Evolutionary conservation across 2,113 vertebrate species (phyloP).

Genomic region (Crotalus helleri): DNA sequence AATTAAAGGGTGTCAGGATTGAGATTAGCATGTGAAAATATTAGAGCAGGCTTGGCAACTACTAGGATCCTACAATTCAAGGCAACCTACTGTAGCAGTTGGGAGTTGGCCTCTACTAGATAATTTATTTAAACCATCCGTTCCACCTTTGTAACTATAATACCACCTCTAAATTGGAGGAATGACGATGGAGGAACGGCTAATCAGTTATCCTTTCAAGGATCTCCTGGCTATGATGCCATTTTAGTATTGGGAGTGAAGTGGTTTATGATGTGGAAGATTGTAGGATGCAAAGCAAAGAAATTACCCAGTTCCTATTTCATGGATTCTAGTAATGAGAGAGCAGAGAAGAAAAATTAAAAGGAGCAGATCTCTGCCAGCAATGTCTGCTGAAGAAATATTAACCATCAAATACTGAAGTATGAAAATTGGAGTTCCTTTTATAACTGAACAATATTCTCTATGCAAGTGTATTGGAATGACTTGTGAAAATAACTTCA

Average conservation of each 20-base stretch:
- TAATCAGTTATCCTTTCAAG: neutral
- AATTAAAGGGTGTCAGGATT: neutral
- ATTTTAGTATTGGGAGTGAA: neutral
- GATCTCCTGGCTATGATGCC: neutral
- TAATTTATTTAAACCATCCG: slow-evolving; percentile 7
- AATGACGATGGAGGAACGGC: neutral
- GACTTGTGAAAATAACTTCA: neutral
- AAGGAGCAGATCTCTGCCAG: neutral
- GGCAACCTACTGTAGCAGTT: neutral
- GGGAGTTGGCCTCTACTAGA: neutral
- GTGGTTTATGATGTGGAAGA: neutral
- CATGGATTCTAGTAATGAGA: neutral
- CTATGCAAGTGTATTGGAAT: neutral
- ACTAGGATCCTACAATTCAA: neutral
- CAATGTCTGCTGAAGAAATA: neutral
- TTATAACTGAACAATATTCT: neutral
- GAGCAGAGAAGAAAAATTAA: neutral
- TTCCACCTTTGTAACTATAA: neutral
- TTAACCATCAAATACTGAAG: neutral
- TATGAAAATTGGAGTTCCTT: neutral
- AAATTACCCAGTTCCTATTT: neutral
- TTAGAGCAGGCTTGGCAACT: neutral
- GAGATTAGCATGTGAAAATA: neutral
- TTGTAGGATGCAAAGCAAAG: neutral
- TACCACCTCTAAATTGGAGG: neutral